Conservation (phyloP, 2,888 invertebrate genomes). For the Brachyptera putata region DNA sequence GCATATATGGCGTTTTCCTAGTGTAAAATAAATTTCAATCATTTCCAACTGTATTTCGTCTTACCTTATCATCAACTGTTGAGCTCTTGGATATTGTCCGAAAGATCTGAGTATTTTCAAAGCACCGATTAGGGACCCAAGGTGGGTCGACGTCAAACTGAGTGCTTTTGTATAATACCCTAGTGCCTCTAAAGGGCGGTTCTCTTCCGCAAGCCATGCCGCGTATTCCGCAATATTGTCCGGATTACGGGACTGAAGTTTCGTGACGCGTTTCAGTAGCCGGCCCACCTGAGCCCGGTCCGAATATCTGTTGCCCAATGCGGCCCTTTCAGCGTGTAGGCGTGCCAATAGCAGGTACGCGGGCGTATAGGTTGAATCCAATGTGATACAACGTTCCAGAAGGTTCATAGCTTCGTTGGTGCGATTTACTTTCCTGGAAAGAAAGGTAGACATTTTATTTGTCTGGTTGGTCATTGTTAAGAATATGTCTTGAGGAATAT, state of each 20-base stretch:
- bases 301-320: too few relatives aligned
- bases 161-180: conserved; percentile 55
- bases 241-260: conserved; percentile 62
- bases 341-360: conserved; percentile 65
- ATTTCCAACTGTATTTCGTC: too few relatives aligned
- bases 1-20: too few relatives aligned
- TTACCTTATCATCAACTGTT: conserved; percentile 63
- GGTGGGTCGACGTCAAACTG: conserved; percentile 51
- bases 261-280: conserved; percentile 58
- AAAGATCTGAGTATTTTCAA: conserved; percentile 56
- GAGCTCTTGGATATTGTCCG: conserved; percentile 61
- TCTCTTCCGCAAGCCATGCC: conserved; percentile 61
- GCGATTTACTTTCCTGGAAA: conserved; percentile 60
- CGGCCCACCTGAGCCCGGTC: conserved; percentile 43
- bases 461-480: too few relatives aligned
- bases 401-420: conserved; percentile 60
- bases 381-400: conserved; percentile 61
- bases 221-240: conserved; percentile 68
- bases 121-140: conserved; percentile 56
- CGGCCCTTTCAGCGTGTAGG: conserved; percentile 42
- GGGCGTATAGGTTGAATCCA: conserved; percentile 65
- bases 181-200: conserved; percentile 51
- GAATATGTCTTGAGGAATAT: too few relatives aligned
- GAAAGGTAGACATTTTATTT: too few relatives aligned
- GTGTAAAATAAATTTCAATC: too few relatives aligned